These are phyloP conservation scores for Eutrigla gurnardus DNA, from an alignment of 2,797 vertebrate genomes.

Conservation along the genomic window DNA sequence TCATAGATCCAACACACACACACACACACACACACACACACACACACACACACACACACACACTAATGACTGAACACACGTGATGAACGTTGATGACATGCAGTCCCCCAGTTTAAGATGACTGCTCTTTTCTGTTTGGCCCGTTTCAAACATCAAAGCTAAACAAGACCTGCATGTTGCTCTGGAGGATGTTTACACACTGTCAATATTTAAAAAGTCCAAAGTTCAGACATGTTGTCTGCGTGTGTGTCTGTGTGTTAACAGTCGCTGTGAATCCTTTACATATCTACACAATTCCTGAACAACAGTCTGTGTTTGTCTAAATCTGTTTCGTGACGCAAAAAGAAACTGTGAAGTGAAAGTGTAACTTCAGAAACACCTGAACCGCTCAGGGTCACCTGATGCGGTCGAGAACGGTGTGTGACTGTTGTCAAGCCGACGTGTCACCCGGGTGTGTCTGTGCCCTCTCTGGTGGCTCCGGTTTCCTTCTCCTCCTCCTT, in stretches of 20 bases:
- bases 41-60: not conserved
- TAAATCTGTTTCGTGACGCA: not conserved
- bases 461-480: not conserved
- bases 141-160: constrained; percentile 29
- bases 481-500: constrained; percentile 35
- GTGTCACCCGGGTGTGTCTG: constrained; percentile 51
- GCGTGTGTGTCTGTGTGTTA: constrained; percentile 13
- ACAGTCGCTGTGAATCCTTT: not conserved
- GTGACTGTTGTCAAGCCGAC: constrained; percentile 29
- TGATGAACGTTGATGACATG: not conserved
- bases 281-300: constrained; percentile 11
- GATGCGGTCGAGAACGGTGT: constrained; percentile 20
- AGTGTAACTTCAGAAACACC: constrained; percentile 9
- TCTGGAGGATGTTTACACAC: constrained; percentile 39
- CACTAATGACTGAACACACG: constrained; percentile 13
- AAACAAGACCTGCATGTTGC: not conserved
- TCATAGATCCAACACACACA: not conserved
- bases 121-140: constrained; percentile 4
- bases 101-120: constrained; percentile 4
- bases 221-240: constrained; percentile 44
- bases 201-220: constrained; percentile 57
- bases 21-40: not conserved
- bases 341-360: constrained; percentile 1
- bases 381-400: not conserved
- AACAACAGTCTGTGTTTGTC: constrained; percentile 21